These are phyloP conservation scores for Ptychobarbus kaznakovi DNA, from an alignment of 2,797 vertebrate species.

Conservation along the genomic window DNA sequence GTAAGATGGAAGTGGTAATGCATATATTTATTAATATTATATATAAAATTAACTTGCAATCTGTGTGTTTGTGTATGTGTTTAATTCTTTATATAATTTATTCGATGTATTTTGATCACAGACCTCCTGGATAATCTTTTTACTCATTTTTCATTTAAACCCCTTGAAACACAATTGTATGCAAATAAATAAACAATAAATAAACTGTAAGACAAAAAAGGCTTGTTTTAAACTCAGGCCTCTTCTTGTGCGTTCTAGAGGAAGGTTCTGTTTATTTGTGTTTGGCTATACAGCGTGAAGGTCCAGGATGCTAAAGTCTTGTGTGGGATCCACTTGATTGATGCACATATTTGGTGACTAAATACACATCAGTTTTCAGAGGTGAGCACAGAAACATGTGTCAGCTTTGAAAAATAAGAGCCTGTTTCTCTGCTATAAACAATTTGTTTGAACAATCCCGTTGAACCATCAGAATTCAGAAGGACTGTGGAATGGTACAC, in stretches of 20 bases:
- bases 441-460: conserved; percentile 36
- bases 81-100: not conserved
- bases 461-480: conserved; percentile 37
- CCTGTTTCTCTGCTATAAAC: not conserved
- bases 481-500: conserved; percentile 19
- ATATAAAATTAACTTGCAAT: not conserved
- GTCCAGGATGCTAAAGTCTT: conserved; percentile 54
- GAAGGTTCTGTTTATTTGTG: conserved; percentile 46
- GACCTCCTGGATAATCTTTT: not conserved
- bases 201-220: not conserved
- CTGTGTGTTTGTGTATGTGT: not conserved
- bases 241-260: conserved; percentile 53
- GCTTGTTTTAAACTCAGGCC: conserved; percentile 59
- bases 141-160: not conserved
- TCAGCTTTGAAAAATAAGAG: conserved; percentile 49
- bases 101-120: not conserved
- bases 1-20: not conserved
- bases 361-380: conserved; percentile 56
- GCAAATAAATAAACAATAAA: not conserved
- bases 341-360: conserved; percentile 70
- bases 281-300: conserved; percentile 12
- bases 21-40: not conserved
- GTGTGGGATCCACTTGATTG: conserved; percentile 59
- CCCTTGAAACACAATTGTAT: not conserved
- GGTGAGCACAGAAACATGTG: conserved; percentile 18